These are phyloP conservation scores for Lepidurus apus DNA, from an alignment of 1,140 invertebrate species.

Conservation along the genomic window DNA sequence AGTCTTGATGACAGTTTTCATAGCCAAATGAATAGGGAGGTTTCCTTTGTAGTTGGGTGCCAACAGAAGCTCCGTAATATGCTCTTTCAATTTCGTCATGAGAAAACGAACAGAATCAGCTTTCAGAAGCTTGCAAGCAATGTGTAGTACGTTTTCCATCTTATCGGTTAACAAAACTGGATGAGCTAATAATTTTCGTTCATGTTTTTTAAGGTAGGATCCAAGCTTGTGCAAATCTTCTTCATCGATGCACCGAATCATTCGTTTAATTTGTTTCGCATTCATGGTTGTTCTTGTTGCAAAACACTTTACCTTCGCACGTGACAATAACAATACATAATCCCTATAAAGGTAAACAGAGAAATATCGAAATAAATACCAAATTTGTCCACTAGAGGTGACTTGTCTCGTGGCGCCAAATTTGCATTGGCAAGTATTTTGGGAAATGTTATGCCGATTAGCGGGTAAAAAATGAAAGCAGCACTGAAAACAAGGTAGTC, in stretches of 20 bases:
- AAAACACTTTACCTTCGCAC: not conserved
- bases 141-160: slow-evolving; percentile 27
- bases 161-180: slow-evolving; percentile 5
- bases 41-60: slow-evolving; percentile 27
- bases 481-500: not conserved
- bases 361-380: no score
- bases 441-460: not conserved
- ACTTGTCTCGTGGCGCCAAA: no score
- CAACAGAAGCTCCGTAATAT: not conserved
- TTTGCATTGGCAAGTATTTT: no score
- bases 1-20: slow-evolving; percentile 26
- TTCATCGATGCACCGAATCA: not conserved
- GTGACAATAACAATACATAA: no score
- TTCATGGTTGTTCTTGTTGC: not conserved
- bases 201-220: not conserved
- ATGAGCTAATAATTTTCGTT: not conserved
- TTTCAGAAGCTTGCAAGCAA: slow-evolving; percentile 20
- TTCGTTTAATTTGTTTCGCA: not conserved
- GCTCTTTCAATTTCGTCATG: not conserved
- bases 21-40: slow-evolving; percentile 26
- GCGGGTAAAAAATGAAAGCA: not conserved
- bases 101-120: slow-evolving; percentile 11
- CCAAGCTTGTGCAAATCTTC: not conserved
- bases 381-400: no score
- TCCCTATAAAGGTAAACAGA: no score